These are phyloP conservation scores for Cephus pulcher DNA, from an alignment of 2,888 invertebrate genomes.

Conservation along the genomic window DNA sequence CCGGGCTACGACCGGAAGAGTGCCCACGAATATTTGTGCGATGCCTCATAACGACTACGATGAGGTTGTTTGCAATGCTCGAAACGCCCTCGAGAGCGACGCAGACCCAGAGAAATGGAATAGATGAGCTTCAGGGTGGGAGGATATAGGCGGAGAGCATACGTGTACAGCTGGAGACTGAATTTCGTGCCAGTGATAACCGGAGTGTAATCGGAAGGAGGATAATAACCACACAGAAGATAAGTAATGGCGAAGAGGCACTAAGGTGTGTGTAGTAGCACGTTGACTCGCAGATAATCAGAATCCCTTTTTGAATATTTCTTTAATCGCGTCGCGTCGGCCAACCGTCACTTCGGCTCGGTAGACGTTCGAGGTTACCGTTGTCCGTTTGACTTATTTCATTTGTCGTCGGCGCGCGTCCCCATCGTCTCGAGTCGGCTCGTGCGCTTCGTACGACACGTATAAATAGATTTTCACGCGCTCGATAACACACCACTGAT, in stretches of 20 bases:
- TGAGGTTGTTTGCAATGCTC: slow-evolving; percentile 36
- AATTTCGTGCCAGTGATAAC: not conserved
- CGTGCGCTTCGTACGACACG: not conserved
- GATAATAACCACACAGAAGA: not conserved
- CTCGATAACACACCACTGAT: not conserved
- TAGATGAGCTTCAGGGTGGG: slow-evolving; percentile 4
- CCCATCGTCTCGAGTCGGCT: not conserved
- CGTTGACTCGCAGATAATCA: not conserved
- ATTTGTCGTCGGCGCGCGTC: not conserved
- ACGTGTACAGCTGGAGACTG: not conserved
- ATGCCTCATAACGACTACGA: slow-evolving; percentile 41
- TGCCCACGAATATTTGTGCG: slow-evolving; percentile 40
- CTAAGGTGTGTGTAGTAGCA: not conserved
- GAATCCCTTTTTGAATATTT: no score
- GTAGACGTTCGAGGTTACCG: not conserved
- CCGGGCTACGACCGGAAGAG: slow-evolving; percentile 32
- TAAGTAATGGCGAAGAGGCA: not conserved
- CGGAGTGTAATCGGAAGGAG: not conserved
- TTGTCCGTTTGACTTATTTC: not conserved
- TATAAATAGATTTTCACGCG: not conserved
- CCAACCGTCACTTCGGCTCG: not conserved
- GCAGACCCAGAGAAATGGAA: not conserved
- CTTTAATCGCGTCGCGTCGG: no score
- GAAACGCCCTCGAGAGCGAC: not conserved
- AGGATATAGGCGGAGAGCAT: slow-evolving; percentile 13